A percentile compares a stretch with the other conserved stretches of the same genome.
These are phyloP conservation scores for Apis cerana DNA, from an alignment of 1,140 invertebrate species.

Conservation along the genomic window DNA sequence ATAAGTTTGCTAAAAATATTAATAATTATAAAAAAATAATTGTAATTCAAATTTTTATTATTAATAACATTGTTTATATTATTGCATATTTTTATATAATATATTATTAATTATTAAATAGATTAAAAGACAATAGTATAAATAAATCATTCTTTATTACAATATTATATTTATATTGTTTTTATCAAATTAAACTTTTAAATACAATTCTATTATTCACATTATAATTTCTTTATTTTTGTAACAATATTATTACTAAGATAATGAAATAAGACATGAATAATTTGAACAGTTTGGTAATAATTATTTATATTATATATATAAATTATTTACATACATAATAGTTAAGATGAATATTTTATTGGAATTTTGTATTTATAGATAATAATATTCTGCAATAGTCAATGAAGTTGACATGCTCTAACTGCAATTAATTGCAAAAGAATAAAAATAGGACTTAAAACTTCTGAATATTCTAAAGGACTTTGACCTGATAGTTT, in stretches of 20 bases:
- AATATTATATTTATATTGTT: constrained; percentile 4
- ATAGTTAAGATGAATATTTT: constrained; percentile 17
- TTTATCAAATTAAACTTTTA: not conserved
- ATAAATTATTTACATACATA: constrained; percentile 14
- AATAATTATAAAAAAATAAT: not conserved
- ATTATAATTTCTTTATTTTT: not conserved
- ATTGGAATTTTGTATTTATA: not conserved
- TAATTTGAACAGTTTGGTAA: not conserved
- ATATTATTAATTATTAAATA: not conserved
- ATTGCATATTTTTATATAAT: not conserved
- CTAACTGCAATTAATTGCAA: constrained; percentile 94
- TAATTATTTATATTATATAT: not conserved
- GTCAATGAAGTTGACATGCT: constrained; percentile 92
- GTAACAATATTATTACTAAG: not conserved
- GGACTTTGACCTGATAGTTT: constrained; percentile 90
- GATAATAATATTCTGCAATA: not conserved
- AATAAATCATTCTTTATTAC: constrained; percentile 21
- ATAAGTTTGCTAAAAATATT: not conserved
- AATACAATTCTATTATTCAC: not conserved
- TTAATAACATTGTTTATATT: not conserved
- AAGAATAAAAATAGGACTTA: constrained; percentile 95
- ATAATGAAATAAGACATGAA: not conserved
- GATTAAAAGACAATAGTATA: not conserved
- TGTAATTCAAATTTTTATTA: not conserved
- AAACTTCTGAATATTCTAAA: constrained; percentile 94